Evolutionary conservation across 2,888 invertebrate genomes (phyloP), one percentile per base, ranked within the genome.

Genomic region (Gerris lacustris): DNA sequence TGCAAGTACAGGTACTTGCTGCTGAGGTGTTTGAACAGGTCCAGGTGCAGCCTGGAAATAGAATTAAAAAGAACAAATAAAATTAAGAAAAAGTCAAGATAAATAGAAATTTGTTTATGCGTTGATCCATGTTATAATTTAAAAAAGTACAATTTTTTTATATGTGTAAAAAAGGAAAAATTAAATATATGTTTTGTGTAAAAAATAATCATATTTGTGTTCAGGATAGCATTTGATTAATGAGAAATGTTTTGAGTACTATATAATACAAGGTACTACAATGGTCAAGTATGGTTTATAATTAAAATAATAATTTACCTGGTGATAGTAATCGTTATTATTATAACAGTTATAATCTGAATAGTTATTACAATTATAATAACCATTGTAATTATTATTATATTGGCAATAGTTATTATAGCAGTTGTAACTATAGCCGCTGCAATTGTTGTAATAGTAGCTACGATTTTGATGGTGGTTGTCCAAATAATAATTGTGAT

Each of bases 21-120:
- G n/a, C 11, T 47, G 47, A 47, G 47, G 11, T 75, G 77, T 44
- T 73, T 77, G 44, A 77, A 75, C 78, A 80, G 72, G 77, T 75
- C 75, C 69, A 78, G 72, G 68, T 15, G 72, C 64, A 11, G 72
- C 73, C 75, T 76, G 70, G 15, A 70, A 68, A 55, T 45, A 67
- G n/a, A 69, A 67, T 55, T 11, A 9, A 55, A 55, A 9, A 55
- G 31, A 55, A 55, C 15, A 9, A 55, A 55, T 55, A 55, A 55
- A 15, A 55, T 11, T 11, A 55, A 4, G 55, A 31, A 31, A 31
- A 31, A 31, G 31, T 31, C 31, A 31, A 31, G 31, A 31, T 31
- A 31, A 31, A 31, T 4, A 31, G 31, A 31, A 31, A 31, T 4
- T 31, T 31, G 31, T 31, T 31, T 31, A 31, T 2, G 4, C 31